phyloP scores from a whole-genome alignment of 2,113 vertebrate genomes.

The Oxygymnocypris stewartii region DNA sequence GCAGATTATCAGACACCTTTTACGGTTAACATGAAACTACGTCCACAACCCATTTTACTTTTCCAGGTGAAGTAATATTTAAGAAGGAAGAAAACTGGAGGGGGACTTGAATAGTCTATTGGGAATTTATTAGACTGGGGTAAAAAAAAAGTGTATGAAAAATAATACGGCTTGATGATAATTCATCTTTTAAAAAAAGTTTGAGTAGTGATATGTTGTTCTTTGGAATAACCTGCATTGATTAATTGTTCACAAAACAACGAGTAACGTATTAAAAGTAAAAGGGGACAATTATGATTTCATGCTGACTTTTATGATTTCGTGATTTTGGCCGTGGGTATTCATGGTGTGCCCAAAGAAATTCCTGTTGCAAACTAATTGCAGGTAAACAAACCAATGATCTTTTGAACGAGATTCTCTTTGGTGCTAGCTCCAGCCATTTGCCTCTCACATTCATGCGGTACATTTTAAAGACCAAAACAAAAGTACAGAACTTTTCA shows the following conservation, averaged over 20 bases:
- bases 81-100: neutral
- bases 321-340: neutral
- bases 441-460: conserved; percentile 55
- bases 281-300: neutral
- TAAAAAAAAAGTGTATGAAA: neutral
- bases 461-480: conserved; percentile 34
- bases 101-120: neutral
- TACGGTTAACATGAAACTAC: neutral
- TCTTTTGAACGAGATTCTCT: neutral
- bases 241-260: neutral
- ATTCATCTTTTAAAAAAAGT: no score
- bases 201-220: neutral
- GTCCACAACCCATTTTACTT: neutral
- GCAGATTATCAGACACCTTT: neutral
- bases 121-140: neutral
- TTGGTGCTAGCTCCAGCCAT: conserved; percentile 26
- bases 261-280: neutral
- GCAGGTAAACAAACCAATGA: neutral
- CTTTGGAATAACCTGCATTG: neutral
- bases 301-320: neutral
- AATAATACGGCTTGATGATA: neutral
- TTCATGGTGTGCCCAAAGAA: neutral
- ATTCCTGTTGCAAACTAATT: neutral
- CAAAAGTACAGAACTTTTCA: conserved; percentile 28
- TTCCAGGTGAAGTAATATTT: neutral